phyloP scores from a whole-genome alignment of 2,888 invertebrate species.

The Leucoma salicis region DNA sequence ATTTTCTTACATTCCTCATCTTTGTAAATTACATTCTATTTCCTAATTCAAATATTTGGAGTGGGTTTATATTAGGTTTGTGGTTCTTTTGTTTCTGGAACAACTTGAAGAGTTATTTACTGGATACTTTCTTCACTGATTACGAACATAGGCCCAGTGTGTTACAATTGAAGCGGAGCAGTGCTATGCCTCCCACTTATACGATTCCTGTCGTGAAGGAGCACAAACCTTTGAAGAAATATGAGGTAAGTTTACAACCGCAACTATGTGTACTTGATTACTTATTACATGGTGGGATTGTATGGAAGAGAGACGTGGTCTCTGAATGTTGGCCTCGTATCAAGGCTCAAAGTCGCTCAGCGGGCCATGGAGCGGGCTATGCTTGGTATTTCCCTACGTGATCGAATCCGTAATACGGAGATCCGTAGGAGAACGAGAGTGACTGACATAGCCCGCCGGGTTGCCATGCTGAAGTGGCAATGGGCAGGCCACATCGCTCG shows the following conservation, averaged over 20 bases:
- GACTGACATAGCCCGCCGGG: too few relatives aligned
- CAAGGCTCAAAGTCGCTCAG: too few relatives aligned
- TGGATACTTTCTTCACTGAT: conserved; percentile 67
- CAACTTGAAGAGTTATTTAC: conserved; percentile 60
- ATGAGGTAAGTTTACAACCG: conserved; percentile 67
- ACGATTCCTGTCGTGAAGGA: conserved; percentile 85
- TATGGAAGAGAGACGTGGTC: too few relatives aligned
- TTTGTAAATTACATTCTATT: conserved; percentile 59
- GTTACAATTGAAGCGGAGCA: conserved; percentile 51
- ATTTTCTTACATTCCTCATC: conserved; percentile 61
- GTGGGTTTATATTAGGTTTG: conserved; percentile 72
- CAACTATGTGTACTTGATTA: not conserved
- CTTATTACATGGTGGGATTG: too few relatives aligned
- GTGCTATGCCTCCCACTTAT: conserved; percentile 51
- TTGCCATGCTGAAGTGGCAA: too few relatives aligned
- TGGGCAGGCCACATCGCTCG: too few relatives aligned
- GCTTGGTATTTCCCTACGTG: too few relatives aligned
- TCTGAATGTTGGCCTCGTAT: too few relatives aligned
- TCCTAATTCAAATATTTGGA: conserved; percentile 65
- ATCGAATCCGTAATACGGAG: too few relatives aligned
- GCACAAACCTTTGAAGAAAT: conserved; percentile 82
- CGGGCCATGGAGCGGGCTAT: too few relatives aligned
- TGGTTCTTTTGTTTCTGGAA: conserved; percentile 63
- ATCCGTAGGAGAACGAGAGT: too few relatives aligned
- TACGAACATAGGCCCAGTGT: conserved; percentile 33